Evolutionary conservation across 2,797 vertebrate species (phyloP).

Genomic region (Ficedula albicollis): DNA sequence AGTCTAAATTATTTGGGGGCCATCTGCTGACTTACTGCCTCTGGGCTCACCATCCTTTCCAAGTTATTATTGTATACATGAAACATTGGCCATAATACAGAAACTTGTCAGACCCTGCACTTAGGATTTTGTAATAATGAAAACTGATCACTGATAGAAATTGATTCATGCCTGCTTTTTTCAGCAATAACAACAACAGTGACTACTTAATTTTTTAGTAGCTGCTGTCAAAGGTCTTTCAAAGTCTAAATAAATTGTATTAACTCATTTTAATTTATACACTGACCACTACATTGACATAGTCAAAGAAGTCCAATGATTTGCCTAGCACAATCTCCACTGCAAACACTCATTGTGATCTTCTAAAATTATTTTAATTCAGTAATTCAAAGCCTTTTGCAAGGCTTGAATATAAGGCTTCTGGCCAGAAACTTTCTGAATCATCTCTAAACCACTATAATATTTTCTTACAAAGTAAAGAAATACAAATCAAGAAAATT

Average conservation of each 20-base stretch:
- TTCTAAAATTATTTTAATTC: neutral
- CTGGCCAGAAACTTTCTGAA: neutral
- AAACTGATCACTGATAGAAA: neutral
- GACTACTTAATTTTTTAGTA: neutral
- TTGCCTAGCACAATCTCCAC: neutral
- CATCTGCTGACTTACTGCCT: neutral
- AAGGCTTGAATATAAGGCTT: neutral
- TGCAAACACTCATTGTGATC: neutral
- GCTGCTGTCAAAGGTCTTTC: neutral
- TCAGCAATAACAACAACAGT: neutral
- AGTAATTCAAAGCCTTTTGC: neutral
- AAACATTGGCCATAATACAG: neutral
- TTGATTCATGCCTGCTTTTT: conserved; percentile 3
- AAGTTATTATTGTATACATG: neutral
- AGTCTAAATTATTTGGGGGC: neutral
- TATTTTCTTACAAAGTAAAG: neutral
- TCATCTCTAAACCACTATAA: neutral
- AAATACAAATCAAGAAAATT: neutral
- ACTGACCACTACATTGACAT: neutral
- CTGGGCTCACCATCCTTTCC: neutral
- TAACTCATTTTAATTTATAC: neutral
- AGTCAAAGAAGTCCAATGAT: neutral
- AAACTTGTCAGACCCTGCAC: conserved; percentile 12
- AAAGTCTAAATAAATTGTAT: neutral
- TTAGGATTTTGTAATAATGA: conserved; percentile 6